These are phyloP conservation scores for Poeciliopsis paucimaculata DNA, from an alignment of 2,797 vertebrate species.

Conservation along the genomic window DNA sequence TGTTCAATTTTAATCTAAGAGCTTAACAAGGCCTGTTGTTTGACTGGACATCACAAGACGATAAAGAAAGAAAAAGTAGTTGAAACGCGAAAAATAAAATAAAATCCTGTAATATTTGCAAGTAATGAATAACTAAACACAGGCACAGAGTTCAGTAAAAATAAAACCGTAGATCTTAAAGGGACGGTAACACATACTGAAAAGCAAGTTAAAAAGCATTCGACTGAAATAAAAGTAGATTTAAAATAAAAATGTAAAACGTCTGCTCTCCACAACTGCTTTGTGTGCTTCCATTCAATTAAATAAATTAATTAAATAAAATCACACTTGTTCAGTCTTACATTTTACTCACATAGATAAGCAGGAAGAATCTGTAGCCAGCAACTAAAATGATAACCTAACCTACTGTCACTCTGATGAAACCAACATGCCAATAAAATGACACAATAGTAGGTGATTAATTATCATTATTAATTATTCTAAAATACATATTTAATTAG, in stretches of 20 bases:
- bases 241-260: neutral
- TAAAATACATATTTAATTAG: too few relatives aligned
- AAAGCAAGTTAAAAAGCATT: neutral
- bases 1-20: neutral
- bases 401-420: too few relatives aligned
- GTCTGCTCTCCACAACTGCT: neutral
- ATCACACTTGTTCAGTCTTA: neutral
- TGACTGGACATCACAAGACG: neutral
- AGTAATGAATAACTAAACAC: neutral
- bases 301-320: neutral
- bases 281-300: neutral
- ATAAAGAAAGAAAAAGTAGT: neutral
- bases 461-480: too few relatives aligned
- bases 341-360: neutral
- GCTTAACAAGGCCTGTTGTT: neutral
- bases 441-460: too few relatives aligned
- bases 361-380: neutral
- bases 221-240: neutral
- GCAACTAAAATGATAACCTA: too few relatives aligned
- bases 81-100: neutral
- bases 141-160: neutral
- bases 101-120: neutral
- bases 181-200: neutral
- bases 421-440: too few relatives aligned
- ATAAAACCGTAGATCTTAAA: neutral